Conservation (phyloP, 2,797 vertebrate species). For the Lutjanus campechanus region DNA sequence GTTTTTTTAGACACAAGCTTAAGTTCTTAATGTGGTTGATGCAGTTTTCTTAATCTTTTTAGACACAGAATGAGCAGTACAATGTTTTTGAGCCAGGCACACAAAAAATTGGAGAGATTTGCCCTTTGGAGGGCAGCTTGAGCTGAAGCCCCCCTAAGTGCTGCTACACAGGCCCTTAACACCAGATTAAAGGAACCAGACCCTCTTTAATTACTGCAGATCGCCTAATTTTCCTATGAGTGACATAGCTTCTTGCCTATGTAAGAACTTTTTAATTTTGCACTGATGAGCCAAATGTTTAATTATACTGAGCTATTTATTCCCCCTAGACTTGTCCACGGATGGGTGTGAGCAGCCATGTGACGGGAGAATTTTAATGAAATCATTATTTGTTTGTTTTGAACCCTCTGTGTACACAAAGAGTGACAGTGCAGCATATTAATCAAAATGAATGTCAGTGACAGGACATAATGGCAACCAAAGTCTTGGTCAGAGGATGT, state of each 20-base stretch:
- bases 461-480: not conserved
- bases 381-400: conserved; percentile 14
- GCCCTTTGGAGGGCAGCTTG: conserved; percentile 13
- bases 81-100: not conserved
- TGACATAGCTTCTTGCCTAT: conserved; percentile 19
- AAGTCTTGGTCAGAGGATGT: not conserved
- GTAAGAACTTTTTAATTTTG: conserved; percentile 42
- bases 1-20: conserved; percentile 26
- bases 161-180: not conserved
- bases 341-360: conserved; percentile 4
- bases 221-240: conserved; percentile 23
- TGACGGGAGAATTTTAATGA: not conserved
- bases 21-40: conserved; percentile 6
- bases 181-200: conserved; percentile 38
- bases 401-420: not conserved
- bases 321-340: not conserved
- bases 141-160: conserved; percentile 1
- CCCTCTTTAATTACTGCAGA: conserved; percentile 29
- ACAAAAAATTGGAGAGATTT: conserved; percentile 16
- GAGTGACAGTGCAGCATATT: not conserved
- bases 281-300: conserved; percentile 44
- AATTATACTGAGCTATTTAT: conserved; percentile 35
- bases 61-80: conserved; percentile 6
- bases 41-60: conserved; percentile 13
- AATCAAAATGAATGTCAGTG: conserved; percentile 1